Percentiles rank a stretch among this genome's conserved stretches.
Evolutionary conservation across 2,888 invertebrate species (phyloP).

Genomic region (Diadegma fenestrale): DNA sequence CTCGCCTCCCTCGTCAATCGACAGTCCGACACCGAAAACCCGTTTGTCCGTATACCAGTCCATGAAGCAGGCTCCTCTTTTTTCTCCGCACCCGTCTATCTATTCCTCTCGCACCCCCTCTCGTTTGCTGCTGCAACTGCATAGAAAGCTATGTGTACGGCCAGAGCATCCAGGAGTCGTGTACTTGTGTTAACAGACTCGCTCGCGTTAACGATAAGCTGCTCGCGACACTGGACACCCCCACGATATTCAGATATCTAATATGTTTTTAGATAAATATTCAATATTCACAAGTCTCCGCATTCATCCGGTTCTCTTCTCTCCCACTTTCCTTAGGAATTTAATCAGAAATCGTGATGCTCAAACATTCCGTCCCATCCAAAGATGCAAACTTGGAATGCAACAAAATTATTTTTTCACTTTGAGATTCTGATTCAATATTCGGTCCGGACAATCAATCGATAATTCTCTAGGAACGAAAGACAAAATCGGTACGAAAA

Average conservation of each 20-base stretch:
- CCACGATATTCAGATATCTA: conserved; percentile 32
- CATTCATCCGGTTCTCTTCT: conserved; percentile 40
- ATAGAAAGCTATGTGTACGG: conserved; percentile 33
- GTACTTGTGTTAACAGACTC: conserved; percentile 62
- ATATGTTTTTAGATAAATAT: conserved; percentile 23
- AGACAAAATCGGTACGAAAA: too few species aligned
- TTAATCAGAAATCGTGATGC: background rate
- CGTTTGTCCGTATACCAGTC: conserved; percentile 56
- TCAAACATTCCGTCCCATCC: too few species aligned
- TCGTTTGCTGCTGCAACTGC: conserved; percentile 28
- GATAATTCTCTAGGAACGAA: too few species aligned
- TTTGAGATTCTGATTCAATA: too few species aligned
- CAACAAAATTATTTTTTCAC: too few species aligned
- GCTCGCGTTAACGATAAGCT: conserved; percentile 66
- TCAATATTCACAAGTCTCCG: conserved; percentile 19
- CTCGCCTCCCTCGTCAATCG: conserved; percentile 65
- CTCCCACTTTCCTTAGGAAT: background rate
- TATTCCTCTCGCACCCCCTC: conserved; percentile 12
- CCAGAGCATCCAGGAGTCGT: conserved; percentile 57
- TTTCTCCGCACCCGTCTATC: conserved; percentile 6
- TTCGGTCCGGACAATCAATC: too few species aligned
- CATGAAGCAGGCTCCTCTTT: conserved; percentile 33
- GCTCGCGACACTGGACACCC: conserved; percentile 52
- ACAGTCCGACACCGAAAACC: conserved; percentile 66
- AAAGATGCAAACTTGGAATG: too few species aligned